Evolutionary conservation across 2,888 invertebrate genomes (phyloP).

Genomic region (Pollenia labialis): DNA sequence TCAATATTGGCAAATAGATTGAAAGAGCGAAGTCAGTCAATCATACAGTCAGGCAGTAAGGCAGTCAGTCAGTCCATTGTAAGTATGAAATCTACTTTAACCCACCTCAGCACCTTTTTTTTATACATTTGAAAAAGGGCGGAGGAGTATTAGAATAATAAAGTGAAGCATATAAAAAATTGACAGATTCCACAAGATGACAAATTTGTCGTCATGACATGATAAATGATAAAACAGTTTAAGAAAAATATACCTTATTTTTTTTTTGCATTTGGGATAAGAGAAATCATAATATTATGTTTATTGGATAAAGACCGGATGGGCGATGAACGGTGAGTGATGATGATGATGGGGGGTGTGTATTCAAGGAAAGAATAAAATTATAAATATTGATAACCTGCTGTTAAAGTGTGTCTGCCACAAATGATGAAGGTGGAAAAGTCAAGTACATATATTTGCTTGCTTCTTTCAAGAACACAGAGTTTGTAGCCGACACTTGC

Average conservation of each 20-base stretch:
- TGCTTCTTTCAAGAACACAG: slow-evolving; percentile 40
- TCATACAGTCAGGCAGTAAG: slow-evolving; percentile 8
- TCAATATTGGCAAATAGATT: slow-evolving; percentile 39
- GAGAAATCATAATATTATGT: slow-evolving; percentile 57
- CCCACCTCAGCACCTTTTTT: slow-evolving; percentile 9
- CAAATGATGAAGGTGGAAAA: slow-evolving; percentile 64
- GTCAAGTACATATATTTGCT: slow-evolving; percentile 57
- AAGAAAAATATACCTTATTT: slow-evolving; percentile 76
- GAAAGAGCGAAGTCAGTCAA: slow-evolving; percentile 34
- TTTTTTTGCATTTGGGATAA: slow-evolving; percentile 43
- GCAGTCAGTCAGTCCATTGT: slow-evolving; percentile 15
- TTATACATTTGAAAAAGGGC: background rate
- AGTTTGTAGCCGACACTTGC: slow-evolving; percentile 63
- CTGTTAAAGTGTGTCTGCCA: slow-evolving; percentile 75
- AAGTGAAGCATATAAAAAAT: slow-evolving; percentile 77
- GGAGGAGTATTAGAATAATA: slow-evolving; percentile 78
- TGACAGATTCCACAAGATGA: slow-evolving; percentile 81
- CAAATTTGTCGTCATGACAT: slow-evolving; percentile 82
- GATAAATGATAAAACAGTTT: slow-evolving; percentile 81
- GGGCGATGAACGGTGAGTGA: slow-evolving; percentile 17
- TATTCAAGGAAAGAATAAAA: slow-evolving; percentile 59
- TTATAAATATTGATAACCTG: slow-evolving; percentile 79
- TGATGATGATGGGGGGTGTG: slow-evolving; percentile 3
- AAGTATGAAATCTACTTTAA: slow-evolving; percentile 16
- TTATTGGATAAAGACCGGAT: slow-evolving; percentile 26